Evolutionary conservation across 2,888 invertebrate species (phyloP).

Genomic region (Apamea sordens): DNA sequence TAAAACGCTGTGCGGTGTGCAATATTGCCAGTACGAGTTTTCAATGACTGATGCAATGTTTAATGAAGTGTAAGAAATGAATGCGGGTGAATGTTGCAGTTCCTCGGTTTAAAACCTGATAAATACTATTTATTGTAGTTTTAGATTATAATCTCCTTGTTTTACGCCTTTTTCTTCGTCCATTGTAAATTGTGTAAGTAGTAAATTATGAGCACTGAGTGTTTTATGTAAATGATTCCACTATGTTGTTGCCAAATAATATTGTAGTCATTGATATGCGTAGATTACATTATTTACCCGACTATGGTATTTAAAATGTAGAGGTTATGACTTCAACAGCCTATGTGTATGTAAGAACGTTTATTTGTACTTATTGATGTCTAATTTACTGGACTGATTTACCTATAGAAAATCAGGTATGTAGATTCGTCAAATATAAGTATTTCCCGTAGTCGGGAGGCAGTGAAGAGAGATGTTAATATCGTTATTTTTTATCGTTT

Average conservation of each 20-base stretch:
- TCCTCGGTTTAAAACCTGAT: constrained; percentile 69
- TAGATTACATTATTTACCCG: constrained; percentile 45
- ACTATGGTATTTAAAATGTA: constrained; percentile 32
- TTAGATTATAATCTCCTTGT: constrained; percentile 65
- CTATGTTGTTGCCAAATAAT: constrained; percentile 66
- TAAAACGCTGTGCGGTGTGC: constrained; percentile 55
- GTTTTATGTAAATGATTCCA: constrained; percentile 66
- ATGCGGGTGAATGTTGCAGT: constrained; percentile 68
- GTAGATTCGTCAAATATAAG: constrained; percentile 12
- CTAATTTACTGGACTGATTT: constrained; percentile 12
- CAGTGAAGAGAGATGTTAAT: neutral
- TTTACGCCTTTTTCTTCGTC: constrained; percentile 66
- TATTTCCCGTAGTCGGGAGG: constrained; percentile 42
- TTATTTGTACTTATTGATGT: constrained; percentile 30
- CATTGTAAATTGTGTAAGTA: constrained; percentile 64
- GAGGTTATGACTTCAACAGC: constrained; percentile 15
- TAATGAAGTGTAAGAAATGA: constrained; percentile 62
- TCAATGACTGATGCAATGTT: constrained; percentile 62
- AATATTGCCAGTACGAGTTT: constrained; percentile 58
- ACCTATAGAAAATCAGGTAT: constrained; percentile 7
- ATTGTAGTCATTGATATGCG: constrained; percentile 52
- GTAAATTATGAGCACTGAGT: constrained; percentile 62
- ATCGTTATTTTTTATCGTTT: constrained; percentile 15
- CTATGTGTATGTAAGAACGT: constrained; percentile 4
- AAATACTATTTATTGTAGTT: constrained; percentile 67